Percentiles rank a stretch among this genome's conserved stretches.
Conservation (phyloP, 2,888 invertebrate genomes). For the Phengaris arion region DNA sequence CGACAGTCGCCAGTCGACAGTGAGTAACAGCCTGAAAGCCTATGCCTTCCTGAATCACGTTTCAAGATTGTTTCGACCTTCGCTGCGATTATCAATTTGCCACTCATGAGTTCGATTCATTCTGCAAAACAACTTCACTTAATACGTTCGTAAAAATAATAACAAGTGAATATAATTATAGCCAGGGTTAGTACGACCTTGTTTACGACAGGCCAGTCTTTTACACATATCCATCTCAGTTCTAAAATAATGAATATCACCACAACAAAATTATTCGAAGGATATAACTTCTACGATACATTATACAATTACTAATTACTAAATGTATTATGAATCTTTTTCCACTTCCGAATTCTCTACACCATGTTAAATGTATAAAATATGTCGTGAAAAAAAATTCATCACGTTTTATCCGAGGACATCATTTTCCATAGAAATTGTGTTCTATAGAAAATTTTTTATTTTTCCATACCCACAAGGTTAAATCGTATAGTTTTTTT, state of each 20-base stretch:
- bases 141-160: slow-evolving; percentile 66
- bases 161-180: slow-evolving; percentile 61
- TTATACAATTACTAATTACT: slow-evolving; percentile 47
- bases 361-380: background rate
- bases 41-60: slow-evolving; percentile 43
- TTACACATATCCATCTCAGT: background rate
- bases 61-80: slow-evolving; percentile 48
- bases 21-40: slow-evolving; percentile 35
- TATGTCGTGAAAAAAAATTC: background rate
- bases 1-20: slow-evolving; percentile 32
- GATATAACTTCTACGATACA: background rate
- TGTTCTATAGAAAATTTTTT: background rate
- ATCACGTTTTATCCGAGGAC: background rate
- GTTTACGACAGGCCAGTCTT: slow-evolving; percentile 51
- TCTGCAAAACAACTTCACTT: slow-evolving; percentile 57
- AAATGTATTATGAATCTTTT: slow-evolving; percentile 49
- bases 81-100: slow-evolving; percentile 54
- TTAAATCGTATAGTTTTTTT: background rate
- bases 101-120: slow-evolving; percentile 56
- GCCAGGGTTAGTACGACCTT: slow-evolving; percentile 69
- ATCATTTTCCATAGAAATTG: background rate
- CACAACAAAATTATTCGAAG: no score
- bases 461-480: background rate
- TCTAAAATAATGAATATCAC: background rate
- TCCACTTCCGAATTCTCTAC: background rate